Base-by-base conservation (phyloP, 2,888 invertebrate genomes). In the Tiphia femorata region DNA sequence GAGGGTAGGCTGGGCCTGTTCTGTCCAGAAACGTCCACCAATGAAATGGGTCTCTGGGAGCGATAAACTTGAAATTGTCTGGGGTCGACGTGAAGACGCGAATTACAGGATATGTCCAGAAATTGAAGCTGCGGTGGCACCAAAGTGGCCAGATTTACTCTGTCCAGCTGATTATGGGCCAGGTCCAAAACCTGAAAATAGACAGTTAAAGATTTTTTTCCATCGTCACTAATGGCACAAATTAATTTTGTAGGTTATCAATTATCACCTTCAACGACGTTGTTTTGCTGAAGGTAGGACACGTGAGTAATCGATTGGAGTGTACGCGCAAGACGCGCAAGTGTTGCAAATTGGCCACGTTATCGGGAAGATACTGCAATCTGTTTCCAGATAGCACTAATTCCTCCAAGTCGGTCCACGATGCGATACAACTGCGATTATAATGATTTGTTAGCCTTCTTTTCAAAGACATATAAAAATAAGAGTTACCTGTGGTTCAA, bases 111-210 rank as follows among this genome's bases (percentile, higher is more conserved):
- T 75, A 95, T 88, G 81, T 95, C 95, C 41, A 95, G 85, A 80
- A 93, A 94, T 78, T 94, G 93, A 25, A 95, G 85, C 78, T 93
- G 93, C 46, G 92, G 91, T 2, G 94, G 93, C 33, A 94, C 92
- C 47, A 95, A 80, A 2, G 89, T 87, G 51, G 90, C 87, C 68
- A 95, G 85, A 83, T 94, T 93, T 52, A 95, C 88, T 65, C 90
- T 89, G 78, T 94, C 93, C 47, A 95, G 82, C 79, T 94, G 92
- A 79, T 95, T 95, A 76, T 95, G 94, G 0, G 95, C 94, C 68
- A 95, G 86, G 82, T 95, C 95, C 54, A 95, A 84, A 14, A 94
- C 85, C 86, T 86, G 62, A 21, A 1, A 35, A 29, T 41, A 21
- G 8, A 2, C 7, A 5, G 14, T 16, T 25, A 12, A 12, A 3